Conservation (phyloP, 2,888 invertebrate genomes). For the Scelioninae gen. 1 region DNA sequence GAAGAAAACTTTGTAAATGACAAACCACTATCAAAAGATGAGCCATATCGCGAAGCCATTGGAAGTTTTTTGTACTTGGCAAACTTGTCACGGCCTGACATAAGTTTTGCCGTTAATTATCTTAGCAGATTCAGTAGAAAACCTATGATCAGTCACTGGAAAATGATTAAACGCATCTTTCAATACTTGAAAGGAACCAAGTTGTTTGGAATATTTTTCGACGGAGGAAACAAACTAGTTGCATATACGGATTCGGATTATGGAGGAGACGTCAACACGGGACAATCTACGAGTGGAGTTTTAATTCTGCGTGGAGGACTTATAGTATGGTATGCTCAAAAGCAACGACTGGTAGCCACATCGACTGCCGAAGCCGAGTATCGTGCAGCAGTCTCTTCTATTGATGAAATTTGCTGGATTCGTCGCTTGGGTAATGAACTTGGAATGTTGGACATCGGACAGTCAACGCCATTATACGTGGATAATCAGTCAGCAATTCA, state of each 20-base stretch:
- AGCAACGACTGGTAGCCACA: background rate
- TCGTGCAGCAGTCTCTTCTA: background rate
- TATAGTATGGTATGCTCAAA: background rate
- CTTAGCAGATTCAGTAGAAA: background rate
- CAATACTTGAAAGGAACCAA: background rate
- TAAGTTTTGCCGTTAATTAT: background rate
- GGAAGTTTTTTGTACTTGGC: slow-evolving; percentile 8
- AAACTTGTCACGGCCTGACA: background rate
- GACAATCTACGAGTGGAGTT: background rate
- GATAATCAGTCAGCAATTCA: background rate
- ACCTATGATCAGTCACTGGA: background rate
- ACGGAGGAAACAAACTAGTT: background rate
- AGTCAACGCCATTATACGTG: background rate
- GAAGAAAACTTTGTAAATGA: background rate
- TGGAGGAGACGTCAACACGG: background rate
- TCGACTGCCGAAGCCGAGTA: background rate
- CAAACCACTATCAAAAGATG: background rate
- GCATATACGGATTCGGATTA: background rate
- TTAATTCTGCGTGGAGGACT: background rate
- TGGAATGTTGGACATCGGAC: background rate
- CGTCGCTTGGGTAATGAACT: background rate
- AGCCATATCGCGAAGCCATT: slow-evolving; percentile 1
- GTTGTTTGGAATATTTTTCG: background rate
- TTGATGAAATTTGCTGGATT: slow-evolving; percentile 1
- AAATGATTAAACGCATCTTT: background rate